phyloP scores from a whole-genome alignment of 2,113 vertebrate species.

The Corythoichthys intestinalis region DNA sequence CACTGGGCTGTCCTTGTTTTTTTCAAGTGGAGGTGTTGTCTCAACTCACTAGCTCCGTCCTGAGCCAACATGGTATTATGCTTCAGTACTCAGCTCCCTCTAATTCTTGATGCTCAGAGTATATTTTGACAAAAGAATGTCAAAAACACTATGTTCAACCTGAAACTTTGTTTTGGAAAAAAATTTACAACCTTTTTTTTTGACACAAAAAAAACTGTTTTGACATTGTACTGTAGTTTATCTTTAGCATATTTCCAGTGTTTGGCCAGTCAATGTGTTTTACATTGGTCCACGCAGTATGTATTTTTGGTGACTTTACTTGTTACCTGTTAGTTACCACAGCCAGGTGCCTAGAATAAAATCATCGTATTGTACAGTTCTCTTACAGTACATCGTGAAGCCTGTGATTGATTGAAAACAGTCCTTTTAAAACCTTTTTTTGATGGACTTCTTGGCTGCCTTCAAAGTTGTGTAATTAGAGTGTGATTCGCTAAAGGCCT shows the following conservation, averaged over 20 bases:
- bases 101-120: too few relatives aligned
- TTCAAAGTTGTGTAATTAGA: constrained; percentile 12
- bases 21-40: too few relatives aligned
- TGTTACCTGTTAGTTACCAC: constrained; percentile 16
- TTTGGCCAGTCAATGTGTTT: constrained; percentile 11
- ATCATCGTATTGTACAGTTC: not conserved
- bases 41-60: too few relatives aligned
- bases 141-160: not conserved
- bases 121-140: too few relatives aligned
- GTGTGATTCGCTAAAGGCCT: constrained; percentile 11
- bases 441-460: not conserved
- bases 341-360: constrained; percentile 14
- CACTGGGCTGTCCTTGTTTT: too few relatives aligned
- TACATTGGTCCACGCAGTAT: constrained; percentile 12
- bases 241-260: not conserved
- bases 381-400: constrained; percentile 18
- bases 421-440: constrained; percentile 4
- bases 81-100: too few relatives aligned
- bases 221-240: not conserved
- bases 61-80: too few relatives aligned
- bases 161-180: not conserved
- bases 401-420: not conserved
- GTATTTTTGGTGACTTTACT: constrained; percentile 6
- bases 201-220: too few relatives aligned
- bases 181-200: not conserved